phyloP scores from a whole-genome alignment of 2,888 invertebrate species.

The Pomacea canaliculata region DNA sequence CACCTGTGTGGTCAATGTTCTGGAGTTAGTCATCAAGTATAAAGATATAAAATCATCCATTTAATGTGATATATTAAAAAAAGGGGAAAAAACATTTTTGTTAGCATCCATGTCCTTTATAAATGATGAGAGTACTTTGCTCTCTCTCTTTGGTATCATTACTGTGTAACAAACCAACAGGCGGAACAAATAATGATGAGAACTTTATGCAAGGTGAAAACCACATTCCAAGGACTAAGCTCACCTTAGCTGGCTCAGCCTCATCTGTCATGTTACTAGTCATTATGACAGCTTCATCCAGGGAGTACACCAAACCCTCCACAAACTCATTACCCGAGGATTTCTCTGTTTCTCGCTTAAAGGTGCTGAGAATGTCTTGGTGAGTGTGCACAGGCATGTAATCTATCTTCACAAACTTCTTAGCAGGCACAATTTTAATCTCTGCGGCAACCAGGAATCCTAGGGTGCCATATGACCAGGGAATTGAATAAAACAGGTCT shows the following conservation, averaged over 20 bases:
- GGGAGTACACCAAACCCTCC: constrained; percentile 79
- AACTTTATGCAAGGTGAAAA: too few species aligned
- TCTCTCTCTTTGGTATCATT: too few species aligned
- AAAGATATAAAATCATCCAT: too few species aligned
- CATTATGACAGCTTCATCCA: constrained; percentile 82
- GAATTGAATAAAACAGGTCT: constrained; percentile 82
- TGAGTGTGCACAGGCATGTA: constrained; percentile 76
- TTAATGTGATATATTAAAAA: too few species aligned
- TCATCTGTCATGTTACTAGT: constrained; percentile 79
- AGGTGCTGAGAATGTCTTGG: constrained; percentile 57
- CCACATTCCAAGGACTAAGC: background rate
- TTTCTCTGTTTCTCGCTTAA: constrained; percentile 73
- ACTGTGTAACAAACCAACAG: too few species aligned
- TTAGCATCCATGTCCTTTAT: too few species aligned
- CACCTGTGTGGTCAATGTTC: background rate
- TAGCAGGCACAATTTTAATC: constrained; percentile 81
- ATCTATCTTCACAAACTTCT: constrained; percentile 75
- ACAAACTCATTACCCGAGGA: constrained; percentile 78
- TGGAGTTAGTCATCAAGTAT: too few species aligned
- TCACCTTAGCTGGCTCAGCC: constrained; percentile 76
- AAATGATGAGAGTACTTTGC: too few species aligned
- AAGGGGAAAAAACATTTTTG: too few species aligned
- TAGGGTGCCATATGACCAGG: constrained; percentile 88
- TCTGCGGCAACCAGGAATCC: constrained; percentile 82
- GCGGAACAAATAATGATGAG: too few species aligned